Evolutionary conservation across 92 coral and sea anemone genomes (phyloP).

Genomic region (Paragorgia papillata): DNA sequence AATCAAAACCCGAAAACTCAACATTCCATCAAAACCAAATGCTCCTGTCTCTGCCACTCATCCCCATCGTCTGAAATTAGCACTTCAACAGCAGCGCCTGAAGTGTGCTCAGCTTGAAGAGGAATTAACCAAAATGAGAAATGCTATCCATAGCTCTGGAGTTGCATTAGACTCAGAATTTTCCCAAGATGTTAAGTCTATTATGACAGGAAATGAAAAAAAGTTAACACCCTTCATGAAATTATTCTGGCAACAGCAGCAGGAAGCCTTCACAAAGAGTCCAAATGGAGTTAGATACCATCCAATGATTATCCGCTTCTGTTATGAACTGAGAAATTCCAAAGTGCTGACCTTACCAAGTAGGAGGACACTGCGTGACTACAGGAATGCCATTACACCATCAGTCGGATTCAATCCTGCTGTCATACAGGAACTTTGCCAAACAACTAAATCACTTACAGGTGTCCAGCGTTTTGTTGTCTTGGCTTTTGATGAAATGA

Average conservation of each 20-base stretch:
- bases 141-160: background rate
- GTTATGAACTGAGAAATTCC: constrained; percentile 46
- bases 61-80: background rate
- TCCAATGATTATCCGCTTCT: constrained; percentile 52
- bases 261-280: constrained; percentile 17
- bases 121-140: background rate
- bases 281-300: constrained; percentile 43
- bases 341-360: constrained; percentile 32
- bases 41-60: constrained; percentile 5
- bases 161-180: background rate
- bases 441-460: background rate
- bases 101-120: background rate
- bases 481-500: constrained; percentile 26
- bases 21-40: constrained; percentile 10
- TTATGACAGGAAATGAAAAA: background rate
- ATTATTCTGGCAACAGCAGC: constrained; percentile 63
- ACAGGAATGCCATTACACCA: constrained; percentile 47
- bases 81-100: constrained; percentile 18
- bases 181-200: background rate
- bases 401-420: constrained; percentile 24
- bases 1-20: constrained; percentile 8
- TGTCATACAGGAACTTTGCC: constrained; percentile 32
- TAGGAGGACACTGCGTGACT: constrained; percentile 34
- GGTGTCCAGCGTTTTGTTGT: constrained; percentile 5
- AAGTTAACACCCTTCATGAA: constrained; percentile 55